Evolutionary conservation across 2,888 invertebrate species (phyloP).

Genomic region (Caradrina kadenii): DNA sequence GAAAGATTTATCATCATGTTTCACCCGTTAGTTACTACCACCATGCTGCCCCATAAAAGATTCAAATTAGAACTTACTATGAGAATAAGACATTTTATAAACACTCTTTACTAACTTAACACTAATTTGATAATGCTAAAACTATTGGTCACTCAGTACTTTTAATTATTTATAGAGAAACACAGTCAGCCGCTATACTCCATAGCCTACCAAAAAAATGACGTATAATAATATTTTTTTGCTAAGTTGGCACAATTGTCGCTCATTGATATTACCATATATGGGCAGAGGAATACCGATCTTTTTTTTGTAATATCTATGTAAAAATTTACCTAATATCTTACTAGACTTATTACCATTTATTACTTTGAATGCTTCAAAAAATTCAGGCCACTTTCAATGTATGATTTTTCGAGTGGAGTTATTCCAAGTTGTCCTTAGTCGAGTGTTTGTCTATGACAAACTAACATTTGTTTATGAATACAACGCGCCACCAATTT

Average conservation of each 20-base stretch:
- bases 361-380: no score
- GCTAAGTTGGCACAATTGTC: constrained; percentile 73
- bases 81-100: constrained; percentile 86
- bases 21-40: constrained; percentile 57
- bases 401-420: no score
- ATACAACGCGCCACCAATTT: constrained; percentile 15
- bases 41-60: constrained; percentile 69
- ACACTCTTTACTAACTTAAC: constrained; percentile 77
- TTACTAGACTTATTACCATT: no score
- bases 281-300: constrained; percentile 71
- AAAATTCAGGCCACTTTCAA: no score
- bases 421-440: not conserved
- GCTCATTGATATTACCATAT: constrained; percentile 79
- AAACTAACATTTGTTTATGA: constrained; percentile 1
- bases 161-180: constrained; percentile 81
- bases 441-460: constrained; percentile 37
- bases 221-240: constrained; percentile 77
- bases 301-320: not conserved
- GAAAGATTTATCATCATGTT: constrained; percentile 64
- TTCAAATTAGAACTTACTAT: constrained; percentile 82
- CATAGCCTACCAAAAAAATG: constrained; percentile 84
- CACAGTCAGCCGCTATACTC: constrained; percentile 86
- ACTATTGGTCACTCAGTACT: constrained; percentile 79
- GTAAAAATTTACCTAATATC: not conserved
- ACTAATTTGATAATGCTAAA: constrained; percentile 74